Conservation (phyloP, 2,797 vertebrate genomes). For the Nannoperca australis region DNA sequence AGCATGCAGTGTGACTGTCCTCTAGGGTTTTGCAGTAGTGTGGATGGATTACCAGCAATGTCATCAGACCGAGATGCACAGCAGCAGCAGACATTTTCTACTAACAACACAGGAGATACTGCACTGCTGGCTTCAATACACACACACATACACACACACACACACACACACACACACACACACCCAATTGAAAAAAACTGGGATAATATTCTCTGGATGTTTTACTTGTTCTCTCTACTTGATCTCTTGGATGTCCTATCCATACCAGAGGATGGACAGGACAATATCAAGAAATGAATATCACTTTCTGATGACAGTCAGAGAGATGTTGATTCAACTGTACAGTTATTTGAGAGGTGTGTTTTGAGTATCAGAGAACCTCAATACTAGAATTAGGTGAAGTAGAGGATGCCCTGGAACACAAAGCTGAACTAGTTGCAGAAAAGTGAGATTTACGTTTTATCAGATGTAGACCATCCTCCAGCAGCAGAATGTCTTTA, state of each 20-base stretch:
- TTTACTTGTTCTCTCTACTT: neutral
- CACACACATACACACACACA: conserved; percentile 3
- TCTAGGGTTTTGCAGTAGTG: conserved; percentile 45
- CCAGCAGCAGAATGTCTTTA: no score
- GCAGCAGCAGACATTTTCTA: conserved; percentile 56
- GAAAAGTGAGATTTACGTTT: no score
- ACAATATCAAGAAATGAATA: neutral
- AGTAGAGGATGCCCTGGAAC: no score
- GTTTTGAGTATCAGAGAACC: neutral
- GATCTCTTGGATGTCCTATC: neutral
- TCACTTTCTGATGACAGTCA: neutral
- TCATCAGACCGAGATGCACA: conserved; percentile 63
- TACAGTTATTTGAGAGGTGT: neutral
- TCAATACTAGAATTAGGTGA: no score
- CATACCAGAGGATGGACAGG: neutral
- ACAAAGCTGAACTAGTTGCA: no score
- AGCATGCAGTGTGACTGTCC: conserved; percentile 57
- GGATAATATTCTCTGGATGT: neutral
- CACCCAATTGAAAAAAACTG: neutral
- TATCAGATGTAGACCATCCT: no score
- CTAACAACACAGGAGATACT: conserved; percentile 22
- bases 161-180: conserved; percentile 6
- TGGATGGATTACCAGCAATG: conserved; percentile 66
- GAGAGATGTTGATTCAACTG: neutral
- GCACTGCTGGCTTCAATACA: conserved; percentile 26